phyloP scores from a whole-genome alignment of 2,113 vertebrate genomes.

The Thermophis baileyi region DNA sequence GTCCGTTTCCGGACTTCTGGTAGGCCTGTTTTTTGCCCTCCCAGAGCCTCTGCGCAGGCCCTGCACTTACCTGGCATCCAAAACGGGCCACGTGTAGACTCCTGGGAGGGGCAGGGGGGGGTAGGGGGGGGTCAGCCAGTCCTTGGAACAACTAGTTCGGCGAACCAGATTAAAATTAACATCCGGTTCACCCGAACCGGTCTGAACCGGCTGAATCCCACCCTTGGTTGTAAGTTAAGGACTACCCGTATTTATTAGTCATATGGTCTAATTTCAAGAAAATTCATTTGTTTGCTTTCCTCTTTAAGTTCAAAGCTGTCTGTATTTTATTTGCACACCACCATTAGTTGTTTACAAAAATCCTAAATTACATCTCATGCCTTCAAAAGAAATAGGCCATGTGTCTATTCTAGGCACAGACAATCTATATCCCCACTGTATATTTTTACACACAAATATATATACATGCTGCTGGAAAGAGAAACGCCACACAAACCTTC shows the following conservation, averaged over 20 bases:
- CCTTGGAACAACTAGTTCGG: too few relatives aligned
- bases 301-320: neutral
- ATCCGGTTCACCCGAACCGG: too few relatives aligned
- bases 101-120: too few relatives aligned
- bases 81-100: too few relatives aligned
- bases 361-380: neutral
- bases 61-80: too few relatives aligned
- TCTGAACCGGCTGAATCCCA: too few relatives aligned
- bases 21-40: too few relatives aligned
- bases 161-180: too few relatives aligned
- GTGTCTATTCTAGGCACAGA: neutral
- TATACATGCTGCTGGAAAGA: neutral
- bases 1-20: too few relatives aligned
- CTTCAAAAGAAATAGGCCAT: neutral
- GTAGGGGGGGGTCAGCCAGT: too few relatives aligned
- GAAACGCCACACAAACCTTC: neutral
- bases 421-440: neutral
- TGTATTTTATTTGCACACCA: neutral
- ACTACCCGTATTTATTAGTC: neutral
- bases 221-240: neutral
- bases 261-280: neutral
- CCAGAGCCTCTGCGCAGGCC: too few relatives aligned
- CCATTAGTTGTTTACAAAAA: neutral
- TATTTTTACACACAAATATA: neutral
- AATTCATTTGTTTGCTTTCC: neutral